These are phyloP conservation scores for Scaptomyza caliginosa DNA, from an alignment of 2,888 invertebrate species.

Conservation along the genomic window DNA sequence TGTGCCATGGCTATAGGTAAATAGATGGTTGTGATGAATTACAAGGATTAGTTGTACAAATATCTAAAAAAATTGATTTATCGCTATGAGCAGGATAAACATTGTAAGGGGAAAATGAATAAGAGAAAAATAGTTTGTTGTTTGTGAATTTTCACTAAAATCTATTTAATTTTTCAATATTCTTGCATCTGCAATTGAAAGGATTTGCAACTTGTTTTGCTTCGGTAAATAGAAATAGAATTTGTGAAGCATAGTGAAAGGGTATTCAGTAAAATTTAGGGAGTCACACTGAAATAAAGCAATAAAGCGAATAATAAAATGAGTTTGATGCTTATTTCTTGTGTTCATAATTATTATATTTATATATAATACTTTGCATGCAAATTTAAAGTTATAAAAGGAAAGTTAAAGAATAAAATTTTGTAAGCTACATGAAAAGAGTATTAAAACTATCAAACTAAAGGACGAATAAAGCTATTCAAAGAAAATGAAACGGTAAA, in stretches of 20 bases:
- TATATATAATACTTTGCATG: too few relatives aligned
- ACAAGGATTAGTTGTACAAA: slow-evolving; percentile 34
- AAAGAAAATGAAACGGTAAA: not conserved
- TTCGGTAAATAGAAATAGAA: not conserved
- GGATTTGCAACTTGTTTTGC: not conserved
- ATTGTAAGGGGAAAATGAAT: not conserved
- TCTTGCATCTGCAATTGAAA: not conserved
- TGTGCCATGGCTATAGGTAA: not conserved
- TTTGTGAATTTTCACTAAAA: too few relatives aligned
- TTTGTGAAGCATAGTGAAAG: not conserved
- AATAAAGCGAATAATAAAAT: too few relatives aligned
- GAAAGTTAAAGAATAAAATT: not conserved
- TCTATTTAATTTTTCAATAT: not conserved
- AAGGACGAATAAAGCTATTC: not conserved
- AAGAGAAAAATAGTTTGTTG: not conserved
- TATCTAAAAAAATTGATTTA: too few relatives aligned
- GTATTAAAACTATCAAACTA: too few relatives aligned
- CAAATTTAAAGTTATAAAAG: not conserved
- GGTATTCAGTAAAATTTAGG: not conserved
- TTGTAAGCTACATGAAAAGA: too few relatives aligned
- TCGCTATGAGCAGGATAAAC: too few relatives aligned
- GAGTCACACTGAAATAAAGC: not conserved
- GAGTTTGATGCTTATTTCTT: too few relatives aligned
- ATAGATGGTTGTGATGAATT: slow-evolving; percentile 26
- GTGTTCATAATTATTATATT: too few relatives aligned